phyloP scores from a whole-genome alignment of 2,797 vertebrate genomes.

The Melanotaenia boesemani region DNA sequence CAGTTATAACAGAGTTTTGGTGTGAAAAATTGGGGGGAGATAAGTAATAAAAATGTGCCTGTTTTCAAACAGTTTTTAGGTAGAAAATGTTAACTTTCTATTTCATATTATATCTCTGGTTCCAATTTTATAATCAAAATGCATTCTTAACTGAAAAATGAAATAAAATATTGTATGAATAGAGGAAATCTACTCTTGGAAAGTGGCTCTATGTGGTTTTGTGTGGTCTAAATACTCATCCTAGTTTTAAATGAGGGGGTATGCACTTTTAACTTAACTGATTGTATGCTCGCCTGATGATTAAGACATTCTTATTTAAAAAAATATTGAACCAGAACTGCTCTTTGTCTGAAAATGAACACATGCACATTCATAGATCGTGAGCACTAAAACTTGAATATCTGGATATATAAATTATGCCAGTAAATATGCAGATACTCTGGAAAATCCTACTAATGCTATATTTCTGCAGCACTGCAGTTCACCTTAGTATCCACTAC shows the following conservation, averaged over 20 bases:
- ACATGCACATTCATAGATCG: constrained; percentile 13
- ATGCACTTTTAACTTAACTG: background rate
- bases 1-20: constrained; percentile 21
- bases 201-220: constrained; percentile 30
- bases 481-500: constrained; percentile 22
- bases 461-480: constrained; percentile 2
- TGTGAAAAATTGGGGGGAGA: constrained; percentile 19
- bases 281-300: background rate
- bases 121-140: constrained; percentile 68
- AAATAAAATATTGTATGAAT: constrained; percentile 55
- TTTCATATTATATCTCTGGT: constrained; percentile 58
- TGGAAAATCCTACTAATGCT: background rate
- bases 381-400: background rate
- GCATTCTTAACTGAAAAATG: constrained; percentile 60
- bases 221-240: background rate
- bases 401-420: background rate
- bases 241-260: background rate
- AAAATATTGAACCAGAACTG: background rate
- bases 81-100: constrained; percentile 57
- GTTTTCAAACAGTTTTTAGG: constrained; percentile 48
- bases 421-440: background rate
- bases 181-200: constrained; percentile 52
- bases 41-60: constrained; percentile 47
- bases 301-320: background rate
- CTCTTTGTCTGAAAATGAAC: constrained; percentile 14